Percentiles rank a stretch among this genome's conserved stretches.
Conservation (phyloP, 2,797 vertebrate species). For the Heteromormyrus szaboi region DNA sequence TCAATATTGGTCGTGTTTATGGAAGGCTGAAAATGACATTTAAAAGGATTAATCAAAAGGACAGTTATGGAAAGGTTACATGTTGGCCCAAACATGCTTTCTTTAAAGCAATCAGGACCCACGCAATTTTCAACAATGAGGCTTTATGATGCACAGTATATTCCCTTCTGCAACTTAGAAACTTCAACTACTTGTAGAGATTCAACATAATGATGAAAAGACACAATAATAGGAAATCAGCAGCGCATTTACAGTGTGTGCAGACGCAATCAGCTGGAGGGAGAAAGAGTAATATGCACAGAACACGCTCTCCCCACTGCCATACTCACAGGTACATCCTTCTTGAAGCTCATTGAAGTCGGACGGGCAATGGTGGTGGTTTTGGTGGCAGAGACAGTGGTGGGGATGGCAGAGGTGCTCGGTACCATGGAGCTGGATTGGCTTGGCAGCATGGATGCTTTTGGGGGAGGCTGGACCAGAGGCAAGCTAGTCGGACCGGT, state of each 20-base stretch:
- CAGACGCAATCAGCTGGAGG: background rate
- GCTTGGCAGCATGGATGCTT: conserved; percentile 79
- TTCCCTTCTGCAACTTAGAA: background rate
- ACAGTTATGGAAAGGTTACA: background rate
- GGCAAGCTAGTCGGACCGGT: conserved; percentile 95
- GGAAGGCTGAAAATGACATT: conserved; percentile 70
- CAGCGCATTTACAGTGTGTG: background rate
- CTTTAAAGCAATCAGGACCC: background rate
- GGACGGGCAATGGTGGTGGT: conserved; percentile 89
- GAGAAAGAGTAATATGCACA: background rate
- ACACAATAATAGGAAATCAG: background rate
- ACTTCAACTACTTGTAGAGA: background rate
- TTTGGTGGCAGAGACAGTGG: conserved; percentile 85
- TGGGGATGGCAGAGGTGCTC: conserved; percentile 75
- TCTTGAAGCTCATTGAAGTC: conserved; percentile 93
- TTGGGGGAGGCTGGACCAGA: conserved; percentile 83
- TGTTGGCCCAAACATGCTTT: background rate
- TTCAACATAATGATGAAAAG: background rate
- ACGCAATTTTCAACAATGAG: background rate
- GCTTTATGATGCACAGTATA: background rate
- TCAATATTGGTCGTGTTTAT: conserved; percentile 99
- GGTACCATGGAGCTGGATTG: conserved; percentile 90
- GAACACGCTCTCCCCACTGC: background rate
- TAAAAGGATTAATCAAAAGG: background rate
- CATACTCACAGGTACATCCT: conserved; percentile 88